Evolutionary conservation across 2,888 invertebrate species (phyloP), one percentile per base, ranked within the genome.

Genomic region (Eupithecia centaureata): DNA sequence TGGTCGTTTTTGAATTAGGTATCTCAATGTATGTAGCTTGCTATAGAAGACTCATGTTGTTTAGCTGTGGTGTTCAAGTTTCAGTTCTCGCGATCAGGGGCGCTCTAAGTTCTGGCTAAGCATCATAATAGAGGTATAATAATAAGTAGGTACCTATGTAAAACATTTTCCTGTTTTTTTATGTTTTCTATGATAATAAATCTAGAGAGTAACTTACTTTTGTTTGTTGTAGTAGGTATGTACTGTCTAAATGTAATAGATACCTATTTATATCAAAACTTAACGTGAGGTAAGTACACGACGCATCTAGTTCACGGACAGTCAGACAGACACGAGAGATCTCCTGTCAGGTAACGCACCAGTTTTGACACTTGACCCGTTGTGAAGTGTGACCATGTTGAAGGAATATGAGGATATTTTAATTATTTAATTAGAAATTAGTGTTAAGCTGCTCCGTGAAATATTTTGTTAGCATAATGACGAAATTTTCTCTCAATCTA

Each of bases 281-380:
- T 25, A 1, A 27, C 25, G 27, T n/a, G 60, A 18, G 59, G 61
- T 70, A 72, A 73, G 56, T 68, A 38, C 35, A n/a, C 60, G 71
- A 63, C 59, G 54, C 65, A 68, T 68, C 58, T 64, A 70, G 67
- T 59, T 60, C 35, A 70, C 63, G 63, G 58, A 69, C 66, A 61
- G 74, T 73, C 76, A 42, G 66, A 61, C 66, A 71, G 73, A 73
- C 74, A 74, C 54, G 67, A 68, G 47, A 73, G 65, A 76, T 73
- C 76, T 79, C 56, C 66, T 80, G 81, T 80, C 77, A 76, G 75
- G 76, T 76, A 77, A 67, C 74, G 73, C 76, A 77, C 73, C 71
- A 74, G 78, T 77, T 76, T 81, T 86, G 87, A 86, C 88, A 86
- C 84, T 85, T 86, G 87, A 87, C 86, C 86, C 77, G 70, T n/a